Evolutionary conservation across 2,888 invertebrate genomes (phyloP).

Genomic region (Brachylomia viminalis): DNA sequence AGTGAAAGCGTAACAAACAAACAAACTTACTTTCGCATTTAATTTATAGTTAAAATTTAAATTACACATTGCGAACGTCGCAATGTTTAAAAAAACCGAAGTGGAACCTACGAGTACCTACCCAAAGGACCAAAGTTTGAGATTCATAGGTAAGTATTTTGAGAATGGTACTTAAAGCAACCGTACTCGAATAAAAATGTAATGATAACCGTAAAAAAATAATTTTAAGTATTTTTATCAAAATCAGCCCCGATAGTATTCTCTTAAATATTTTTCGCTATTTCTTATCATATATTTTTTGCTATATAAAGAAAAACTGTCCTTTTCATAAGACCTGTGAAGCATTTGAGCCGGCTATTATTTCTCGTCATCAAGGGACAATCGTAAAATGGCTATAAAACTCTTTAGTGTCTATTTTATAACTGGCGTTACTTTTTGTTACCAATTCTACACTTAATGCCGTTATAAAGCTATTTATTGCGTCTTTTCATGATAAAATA

Average conservation of each 20-base stretch:
- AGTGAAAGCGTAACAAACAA: too few species aligned
- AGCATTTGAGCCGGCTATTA: constrained; percentile 27
- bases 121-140: too few species aligned
- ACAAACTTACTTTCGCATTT: too few species aligned
- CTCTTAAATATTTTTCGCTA: background rate
- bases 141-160: too few species aligned
- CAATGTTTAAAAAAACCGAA: too few species aligned
- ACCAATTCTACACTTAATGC: constrained; percentile 57
- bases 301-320: background rate
- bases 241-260: background rate
- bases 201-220: background rate
- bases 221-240: background rate
- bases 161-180: too few species aligned
- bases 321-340: constrained; percentile 27
- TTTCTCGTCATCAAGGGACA: constrained; percentile 52
- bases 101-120: too few species aligned
- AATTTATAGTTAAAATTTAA: too few species aligned
- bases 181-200: too few species aligned
- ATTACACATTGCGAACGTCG: too few species aligned
- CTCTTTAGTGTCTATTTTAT: constrained; percentile 55
- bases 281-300: background rate
- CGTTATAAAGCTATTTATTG: constrained; percentile 62
- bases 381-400: constrained; percentile 62
- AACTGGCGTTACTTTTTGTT: constrained; percentile 60
- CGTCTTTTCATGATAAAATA: constrained; percentile 50